These are phyloP conservation scores for Cordilura impudica DNA, from an alignment of 2,888 invertebrate genomes.

Conservation along the genomic window DNA sequence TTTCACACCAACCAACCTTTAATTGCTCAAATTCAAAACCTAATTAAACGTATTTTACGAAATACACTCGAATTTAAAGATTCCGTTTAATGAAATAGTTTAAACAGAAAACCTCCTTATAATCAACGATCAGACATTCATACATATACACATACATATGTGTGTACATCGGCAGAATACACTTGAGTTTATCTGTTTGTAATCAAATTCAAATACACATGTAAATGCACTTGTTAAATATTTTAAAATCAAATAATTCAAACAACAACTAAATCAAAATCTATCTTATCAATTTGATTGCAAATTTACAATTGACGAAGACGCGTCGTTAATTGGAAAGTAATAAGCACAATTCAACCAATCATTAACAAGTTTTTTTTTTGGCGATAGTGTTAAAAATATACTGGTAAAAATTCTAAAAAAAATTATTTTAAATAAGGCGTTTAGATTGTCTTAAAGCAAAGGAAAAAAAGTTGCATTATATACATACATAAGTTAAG, in stretches of 20 bases:
- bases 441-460: not conserved
- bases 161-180: not conserved
- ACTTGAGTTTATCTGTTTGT: conserved; percentile 53
- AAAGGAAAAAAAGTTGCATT: too few relatives aligned
- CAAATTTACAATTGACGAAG: conserved; percentile 35
- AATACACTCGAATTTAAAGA: conserved; percentile 59
- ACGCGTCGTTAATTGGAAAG: not conserved
- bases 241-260: conserved; percentile 9
- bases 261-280: conserved; percentile 15
- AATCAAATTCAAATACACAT: conserved; percentile 58
- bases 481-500: too few relatives aligned
- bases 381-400: conserved; percentile 27
- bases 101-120: conserved; percentile 46
- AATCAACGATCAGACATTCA: conserved; percentile 17
- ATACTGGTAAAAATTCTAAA: not conserved
- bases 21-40: conserved; percentile 56
- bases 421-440: not conserved
- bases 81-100: conserved; percentile 33
- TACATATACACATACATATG: not conserved
- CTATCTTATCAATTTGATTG: conserved; percentile 43
- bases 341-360: conserved; percentile 26
- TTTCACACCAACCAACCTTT: conserved; percentile 42
- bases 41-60: conserved; percentile 49
- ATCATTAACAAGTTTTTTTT: conserved; percentile 42
- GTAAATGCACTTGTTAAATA: conserved; percentile 31